Evolutionary conservation across 1,140 invertebrate species (phyloP), one percentile per base, ranked within the genome.

Genomic region (Drosophila orosa): DNA sequence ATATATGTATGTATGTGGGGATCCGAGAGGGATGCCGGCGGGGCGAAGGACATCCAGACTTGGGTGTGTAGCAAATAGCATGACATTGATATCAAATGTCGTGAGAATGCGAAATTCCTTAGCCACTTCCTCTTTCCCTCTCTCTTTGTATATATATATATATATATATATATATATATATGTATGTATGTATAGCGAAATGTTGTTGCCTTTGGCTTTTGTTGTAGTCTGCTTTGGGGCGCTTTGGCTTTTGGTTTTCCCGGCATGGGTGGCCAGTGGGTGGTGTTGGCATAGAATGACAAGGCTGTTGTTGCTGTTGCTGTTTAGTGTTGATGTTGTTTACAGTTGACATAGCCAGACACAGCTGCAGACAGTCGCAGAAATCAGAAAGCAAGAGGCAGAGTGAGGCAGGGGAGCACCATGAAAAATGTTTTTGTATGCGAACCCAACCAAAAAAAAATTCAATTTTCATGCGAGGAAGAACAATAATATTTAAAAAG

Each of bases 81-180:
- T 87, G 84, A 87, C 84, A 87, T 87, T 87, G 84, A 87, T 87
- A 89, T 89, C 84, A 80, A 89, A 84, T 89, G 84, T 89, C 84
- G 80, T 84, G 80, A 76, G 73, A 76, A 76, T 67, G 73, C 73
- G 73, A 66, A 75, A 72, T 72, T 72, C 68, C 68, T 72, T 58
- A 71, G 68, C 68, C 57, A 39, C 42, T 33, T 66, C 27, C 35
- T 35, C 29, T n/a, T 13, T 15, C 10, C 27, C n/a, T 31, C 19
- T 35, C 59, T 35, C 24, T 55, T 19, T 60, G 0, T 10, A 9
- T n/a, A 9, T 12, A 6, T 19, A 12, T 5, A 6, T 22, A 19
- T 27, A 33, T 33, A 10, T 31, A 8, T 40, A 1, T 19, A 4
- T 50, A 50, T 50, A 22, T 54, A 52, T 39, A 39, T 39, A n/a